A percentile compares a stretch with the other conserved stretches of the same genome.
These are phyloP conservation scores for Hoplostethus atlanticus DNA, from an alignment of 2,797 vertebrate species.

Conservation along the genomic window DNA sequence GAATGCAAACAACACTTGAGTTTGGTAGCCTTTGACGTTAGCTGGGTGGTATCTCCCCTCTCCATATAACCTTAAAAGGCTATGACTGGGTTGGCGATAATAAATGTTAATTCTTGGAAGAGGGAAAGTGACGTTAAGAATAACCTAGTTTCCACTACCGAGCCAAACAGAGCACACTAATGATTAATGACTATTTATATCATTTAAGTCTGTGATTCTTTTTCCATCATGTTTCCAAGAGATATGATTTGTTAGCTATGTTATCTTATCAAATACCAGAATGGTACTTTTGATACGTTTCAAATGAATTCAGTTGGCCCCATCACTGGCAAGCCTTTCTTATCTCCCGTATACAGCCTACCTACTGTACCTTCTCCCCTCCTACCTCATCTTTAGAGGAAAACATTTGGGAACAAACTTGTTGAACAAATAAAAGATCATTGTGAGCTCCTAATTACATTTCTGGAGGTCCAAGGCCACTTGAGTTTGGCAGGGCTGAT, in stretches of 20 bases:
- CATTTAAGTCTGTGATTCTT: conserved; percentile 13
- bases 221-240: conserved; percentile 26
- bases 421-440: conserved; percentile 22
- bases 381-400: neutral
- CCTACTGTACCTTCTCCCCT: too few relatives aligned
- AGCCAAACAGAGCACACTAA: conserved; percentile 20
- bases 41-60: conserved; percentile 26
- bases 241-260: conserved; percentile 15
- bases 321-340: neutral
- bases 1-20: conserved; percentile 74
- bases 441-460: neutral
- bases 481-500: neutral
- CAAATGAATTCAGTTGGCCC: neutral
- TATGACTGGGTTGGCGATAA: conserved; percentile 47
- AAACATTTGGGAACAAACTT: conserved; percentile 20
- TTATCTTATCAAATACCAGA: conserved; percentile 25
- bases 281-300: neutral
- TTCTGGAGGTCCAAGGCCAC: neutral
- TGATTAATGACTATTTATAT: conserved; percentile 42
- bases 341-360: neutral
- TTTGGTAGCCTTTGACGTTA: conserved; percentile 49
- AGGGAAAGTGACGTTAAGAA: conserved; percentile 56
- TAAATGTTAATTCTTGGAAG: conserved; percentile 58
- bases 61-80: conserved; percentile 74
- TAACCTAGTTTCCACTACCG: conserved; percentile 60